Evolutionary conservation across 2,113 vertebrate genomes (phyloP).

Genomic region (Neofelis nebulosa): DNA sequence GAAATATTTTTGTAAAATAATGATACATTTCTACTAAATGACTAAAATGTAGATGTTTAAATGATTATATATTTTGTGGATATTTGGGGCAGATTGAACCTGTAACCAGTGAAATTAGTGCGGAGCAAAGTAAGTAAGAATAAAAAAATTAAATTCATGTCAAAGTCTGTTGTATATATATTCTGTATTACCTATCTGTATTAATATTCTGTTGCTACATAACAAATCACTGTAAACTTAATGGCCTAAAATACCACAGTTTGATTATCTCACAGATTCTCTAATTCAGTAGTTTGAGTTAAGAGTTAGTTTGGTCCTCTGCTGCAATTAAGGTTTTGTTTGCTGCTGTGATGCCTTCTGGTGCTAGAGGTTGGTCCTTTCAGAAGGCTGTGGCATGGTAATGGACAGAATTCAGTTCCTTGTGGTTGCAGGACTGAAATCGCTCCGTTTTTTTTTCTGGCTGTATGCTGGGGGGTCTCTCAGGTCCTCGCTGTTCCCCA

Average conservation of each 20-base stretch:
- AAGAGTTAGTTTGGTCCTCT: background rate
- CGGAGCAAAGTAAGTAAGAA: background rate
- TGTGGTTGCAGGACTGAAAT: background rate
- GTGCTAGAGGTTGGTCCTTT: background rate
- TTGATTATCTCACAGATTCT: background rate
- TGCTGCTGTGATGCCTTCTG: background rate
- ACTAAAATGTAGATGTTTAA: background rate
- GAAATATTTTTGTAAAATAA: background rate
- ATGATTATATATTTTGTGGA: background rate
- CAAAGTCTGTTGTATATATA: background rate
- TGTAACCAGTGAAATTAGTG: background rate
- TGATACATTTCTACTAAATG: background rate
- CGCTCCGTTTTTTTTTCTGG: background rate
- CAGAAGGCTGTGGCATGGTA: background rate
- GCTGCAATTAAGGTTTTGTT: background rate
- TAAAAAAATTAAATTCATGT: background rate
- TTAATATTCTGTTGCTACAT: background rate
- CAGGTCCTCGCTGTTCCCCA: rapidly evolving
- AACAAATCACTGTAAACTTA: background rate
- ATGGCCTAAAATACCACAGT: background rate
- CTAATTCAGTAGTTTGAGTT: background rate
- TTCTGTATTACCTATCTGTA: background rate
- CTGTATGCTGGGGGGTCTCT: background rate
- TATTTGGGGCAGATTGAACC: background rate
- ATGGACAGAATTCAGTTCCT: background rate